These are phyloP conservation scores for Torymus aiolomorphi DNA, from an alignment of 2,888 invertebrate species.

Conservation along the genomic window DNA sequence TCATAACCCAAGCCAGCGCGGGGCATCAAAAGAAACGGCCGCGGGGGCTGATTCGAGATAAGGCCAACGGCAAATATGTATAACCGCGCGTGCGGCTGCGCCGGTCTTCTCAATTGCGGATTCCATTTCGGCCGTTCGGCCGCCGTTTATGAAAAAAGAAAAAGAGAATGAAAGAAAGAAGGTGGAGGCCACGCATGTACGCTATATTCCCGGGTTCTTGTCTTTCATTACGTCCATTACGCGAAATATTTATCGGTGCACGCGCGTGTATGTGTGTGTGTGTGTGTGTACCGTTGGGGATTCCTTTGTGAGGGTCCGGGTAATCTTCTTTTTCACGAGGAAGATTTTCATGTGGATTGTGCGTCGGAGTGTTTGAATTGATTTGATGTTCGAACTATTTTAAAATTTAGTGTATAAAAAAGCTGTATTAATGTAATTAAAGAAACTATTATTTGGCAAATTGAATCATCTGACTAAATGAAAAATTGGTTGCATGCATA, in stretches of 20 bases:
- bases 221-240: slow-evolving; percentile 40
- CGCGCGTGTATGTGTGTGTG: slow-evolving; percentile 37
- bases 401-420: too few species aligned
- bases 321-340: slow-evolving; percentile 19
- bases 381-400: too few species aligned
- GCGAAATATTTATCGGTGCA: background rate
- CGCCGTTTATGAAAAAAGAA: slow-evolving; percentile 41
- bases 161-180: too few species aligned
- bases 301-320: background rate
- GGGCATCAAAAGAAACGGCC: slow-evolving; percentile 63
- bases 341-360: background rate
- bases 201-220: slow-evolving; percentile 63
- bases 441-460: too few species aligned
- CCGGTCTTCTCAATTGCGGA: slow-evolving; percentile 52
- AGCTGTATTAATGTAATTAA: too few species aligned
- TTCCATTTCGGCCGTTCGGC: slow-evolving; percentile 44
- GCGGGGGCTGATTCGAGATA: slow-evolving; percentile 64
- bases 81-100: slow-evolving; percentile 33
- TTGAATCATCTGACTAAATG: too few species aligned
- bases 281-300: too few species aligned
- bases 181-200: too few species aligned
- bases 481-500: background rate
- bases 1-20: slow-evolving; percentile 52
- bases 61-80: slow-evolving; percentile 66
- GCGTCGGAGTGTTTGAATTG: too few species aligned